Conservation (phyloP, 2,888 invertebrate genomes). For the Lagria hirta region DNA sequence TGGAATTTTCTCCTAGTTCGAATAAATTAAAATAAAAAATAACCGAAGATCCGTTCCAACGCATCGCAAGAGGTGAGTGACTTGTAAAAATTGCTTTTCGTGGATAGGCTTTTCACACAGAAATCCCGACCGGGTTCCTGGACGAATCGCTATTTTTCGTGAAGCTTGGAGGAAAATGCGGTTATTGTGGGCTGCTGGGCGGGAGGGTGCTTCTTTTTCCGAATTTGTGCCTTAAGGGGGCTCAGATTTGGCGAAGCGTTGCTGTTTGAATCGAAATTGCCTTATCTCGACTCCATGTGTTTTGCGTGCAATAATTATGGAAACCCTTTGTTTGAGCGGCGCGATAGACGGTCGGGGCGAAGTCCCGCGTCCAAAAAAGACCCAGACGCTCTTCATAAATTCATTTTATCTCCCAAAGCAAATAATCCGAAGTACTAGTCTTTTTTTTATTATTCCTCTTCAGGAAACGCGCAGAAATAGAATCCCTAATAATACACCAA, state of each 20-base stretch:
- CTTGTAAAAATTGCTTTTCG: not conserved
- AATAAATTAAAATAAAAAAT: slow-evolving; percentile 12
- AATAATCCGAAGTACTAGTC: too few species aligned
- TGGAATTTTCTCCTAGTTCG: slow-evolving; percentile 8
- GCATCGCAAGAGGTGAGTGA: slow-evolving; percentile 17
- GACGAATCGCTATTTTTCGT: slow-evolving; percentile 22
- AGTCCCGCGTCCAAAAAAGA: too few species aligned
- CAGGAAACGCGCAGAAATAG: too few species aligned
- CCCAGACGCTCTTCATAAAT: too few species aligned
- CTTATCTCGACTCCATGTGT: slow-evolving; percentile 24
- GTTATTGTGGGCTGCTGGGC: slow-evolving; percentile 11
- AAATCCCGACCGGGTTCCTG: slow-evolving; percentile 19
- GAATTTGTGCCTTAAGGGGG: not conserved
- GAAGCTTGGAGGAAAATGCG: slow-evolving; percentile 13
- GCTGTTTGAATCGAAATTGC: slow-evolving; percentile 1
- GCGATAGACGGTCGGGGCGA: too few species aligned
- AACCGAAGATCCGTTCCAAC: slow-evolving; percentile 9
- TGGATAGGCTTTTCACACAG: slow-evolving; percentile 2
- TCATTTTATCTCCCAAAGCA: too few species aligned
- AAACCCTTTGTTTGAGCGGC: slow-evolving; percentile 25
- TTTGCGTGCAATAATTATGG: slow-evolving; percentile 19
- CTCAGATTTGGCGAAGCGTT: not conserved
- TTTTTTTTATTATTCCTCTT: too few species aligned
- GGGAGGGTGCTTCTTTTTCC: slow-evolving; percentile 3
- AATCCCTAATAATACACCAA: too few species aligned